Evolutionary conservation across 2,797 vertebrate species (phyloP), one percentile per base, ranked within the genome.

Genomic region (Scolopax rusticola): DNA sequence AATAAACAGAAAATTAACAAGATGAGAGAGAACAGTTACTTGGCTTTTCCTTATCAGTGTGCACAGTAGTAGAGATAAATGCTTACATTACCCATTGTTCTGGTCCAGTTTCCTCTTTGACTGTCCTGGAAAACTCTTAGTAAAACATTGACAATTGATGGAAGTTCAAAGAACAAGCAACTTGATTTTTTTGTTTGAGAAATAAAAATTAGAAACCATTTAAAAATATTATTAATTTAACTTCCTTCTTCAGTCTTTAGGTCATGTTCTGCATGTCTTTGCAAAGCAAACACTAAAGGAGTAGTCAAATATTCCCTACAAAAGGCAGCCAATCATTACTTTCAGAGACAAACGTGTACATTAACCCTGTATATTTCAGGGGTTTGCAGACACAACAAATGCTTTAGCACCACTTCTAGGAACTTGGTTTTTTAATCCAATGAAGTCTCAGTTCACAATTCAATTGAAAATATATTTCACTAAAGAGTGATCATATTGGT

Each of bases 131-230:
- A 96, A 86, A 93, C 74, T 86, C 92, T 91, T 75, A 83, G 54
- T 83, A 89, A 94, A 94, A 95, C 93, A 93, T 2, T 87, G 91
- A 97, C 95, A 97, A 97, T 95, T 97, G 97, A 97, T 97, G 97
- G 97, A 97, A 97, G 96, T 97, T 94, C 84, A 95, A 91, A 95
- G 78, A 96, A 93, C 86, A 87, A 96, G 92, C 76, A 96, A 94
- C 70, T 93, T 87, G 67, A 77, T 82, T 94, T 96, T 96, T 96
- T 97, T 97, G 83, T 93, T 96, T 89, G 51, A 95, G 88, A 94
- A 94, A 92, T 59, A 93, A 90, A 97, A 97, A 88, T 94, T 76
- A 92, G 80, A 95, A 94, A 57, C 41, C 15, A 64, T 94, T 95
- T 80, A 0, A 88, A 96, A 95, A 94, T 93, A 54, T 95, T 96